phyloP scores from a whole-genome alignment of 1,140 invertebrate species.

The Pomacea maculata region DNA sequence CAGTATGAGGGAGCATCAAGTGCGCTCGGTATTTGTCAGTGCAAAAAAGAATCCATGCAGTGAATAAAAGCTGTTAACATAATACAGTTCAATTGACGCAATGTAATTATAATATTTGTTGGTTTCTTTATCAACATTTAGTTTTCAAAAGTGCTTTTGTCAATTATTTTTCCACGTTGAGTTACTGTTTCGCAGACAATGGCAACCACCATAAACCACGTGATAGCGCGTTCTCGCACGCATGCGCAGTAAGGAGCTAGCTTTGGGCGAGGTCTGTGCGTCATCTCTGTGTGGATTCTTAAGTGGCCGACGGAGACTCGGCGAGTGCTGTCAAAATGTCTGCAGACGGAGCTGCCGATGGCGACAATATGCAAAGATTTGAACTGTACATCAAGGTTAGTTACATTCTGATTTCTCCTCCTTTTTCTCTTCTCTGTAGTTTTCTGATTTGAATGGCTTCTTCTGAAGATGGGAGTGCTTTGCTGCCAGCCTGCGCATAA shows the following conservation, averaged over 20 bases:
- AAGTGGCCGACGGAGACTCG: constrained; percentile 19
- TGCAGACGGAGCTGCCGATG: constrained; percentile 26
- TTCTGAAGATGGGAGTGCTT: too few relatives aligned
- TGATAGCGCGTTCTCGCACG: constrained; percentile 10
- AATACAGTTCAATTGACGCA: neutral
- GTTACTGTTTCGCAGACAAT: neutral
- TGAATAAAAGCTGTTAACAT: neutral
- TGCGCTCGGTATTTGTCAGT: too few relatives aligned
- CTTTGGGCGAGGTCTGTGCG: constrained; percentile 32
- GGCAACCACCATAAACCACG: constrained; percentile 11
- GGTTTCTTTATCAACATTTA: too few relatives aligned
- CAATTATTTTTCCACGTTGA: too few relatives aligned
- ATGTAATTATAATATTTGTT: too few relatives aligned
- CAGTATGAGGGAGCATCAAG: too few relatives aligned
- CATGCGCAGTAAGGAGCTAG: constrained; percentile 17
- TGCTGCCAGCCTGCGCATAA: too few relatives aligned
- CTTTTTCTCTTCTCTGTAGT: too few relatives aligned
- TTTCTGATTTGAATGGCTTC: too few relatives aligned
- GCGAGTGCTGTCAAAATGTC: constrained; percentile 28
- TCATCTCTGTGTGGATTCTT: constrained; percentile 17
- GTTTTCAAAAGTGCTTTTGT: neutral
- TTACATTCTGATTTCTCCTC: neutral
- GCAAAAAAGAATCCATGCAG: neutral
- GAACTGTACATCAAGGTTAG: constrained; percentile 50
- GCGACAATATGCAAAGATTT: constrained; percentile 36